phyloP scores from a whole-genome alignment of 2,888 invertebrate genomes.

The Leptopilina myrica region DNA sequence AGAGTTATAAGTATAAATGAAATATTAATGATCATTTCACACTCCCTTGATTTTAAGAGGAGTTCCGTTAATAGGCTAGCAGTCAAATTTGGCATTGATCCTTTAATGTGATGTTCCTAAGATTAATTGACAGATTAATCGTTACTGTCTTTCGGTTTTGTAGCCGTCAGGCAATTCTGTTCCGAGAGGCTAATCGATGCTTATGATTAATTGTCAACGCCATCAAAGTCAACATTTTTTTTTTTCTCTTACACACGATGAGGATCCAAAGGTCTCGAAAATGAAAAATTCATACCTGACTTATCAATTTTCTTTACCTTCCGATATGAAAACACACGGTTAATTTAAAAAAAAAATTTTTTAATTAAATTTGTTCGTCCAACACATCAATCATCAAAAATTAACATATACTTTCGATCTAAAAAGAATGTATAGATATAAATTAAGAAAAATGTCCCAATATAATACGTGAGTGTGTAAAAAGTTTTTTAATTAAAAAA shows the following conservation, averaged over 20 bases:
- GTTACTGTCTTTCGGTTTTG: constrained; percentile 46
- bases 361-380: neutral
- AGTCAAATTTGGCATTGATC: constrained; percentile 32
- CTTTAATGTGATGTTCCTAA: constrained; percentile 35
- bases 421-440: no score
- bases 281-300: constrained; percentile 10
- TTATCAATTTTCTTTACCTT: constrained; percentile 13
- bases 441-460: no score
- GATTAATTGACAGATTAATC: constrained; percentile 56
- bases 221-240: constrained; percentile 17
- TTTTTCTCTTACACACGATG: neutral
- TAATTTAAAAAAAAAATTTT: neutral
- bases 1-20: neutral
- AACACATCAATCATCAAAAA: neutral
- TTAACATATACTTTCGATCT: neutral
- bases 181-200: constrained; percentile 1
- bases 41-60: constrained; percentile 27
- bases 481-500: no score
- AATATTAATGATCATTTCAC: constrained; percentile 21
- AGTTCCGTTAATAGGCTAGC: constrained; percentile 5
- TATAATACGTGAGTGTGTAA: no score
- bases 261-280: neutral
- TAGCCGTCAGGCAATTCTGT: constrained; percentile 3
- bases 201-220: constrained; percentile 24
- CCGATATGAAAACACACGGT: neutral